Percentiles rank a stretch among this genome's conserved stretches.
Conservation (phyloP, 2,888 invertebrate genomes). For the Timandra comae region DNA sequence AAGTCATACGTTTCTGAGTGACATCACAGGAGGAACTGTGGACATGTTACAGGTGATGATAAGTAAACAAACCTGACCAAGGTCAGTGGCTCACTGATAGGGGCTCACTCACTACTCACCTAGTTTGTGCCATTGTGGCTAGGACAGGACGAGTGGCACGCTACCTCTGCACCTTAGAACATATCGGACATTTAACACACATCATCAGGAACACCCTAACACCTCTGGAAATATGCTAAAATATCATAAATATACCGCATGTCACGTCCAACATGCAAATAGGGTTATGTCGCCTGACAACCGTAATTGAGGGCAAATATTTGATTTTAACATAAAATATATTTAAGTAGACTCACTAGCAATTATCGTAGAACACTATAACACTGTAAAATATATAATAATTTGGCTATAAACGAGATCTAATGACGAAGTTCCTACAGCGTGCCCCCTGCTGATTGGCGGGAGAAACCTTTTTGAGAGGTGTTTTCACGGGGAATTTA, state of each 20-base stretch:
- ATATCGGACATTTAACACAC: slow-evolving; percentile 31
- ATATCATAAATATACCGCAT: slow-evolving; percentile 68
- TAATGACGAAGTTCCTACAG: slow-evolving; percentile 43
- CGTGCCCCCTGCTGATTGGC: slow-evolving; percentile 75
- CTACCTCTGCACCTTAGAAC: slow-evolving; percentile 48
- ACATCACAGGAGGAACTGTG: slow-evolving; percentile 58
- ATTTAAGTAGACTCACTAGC: slow-evolving; percentile 27
- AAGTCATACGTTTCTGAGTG: slow-evolving; percentile 51
- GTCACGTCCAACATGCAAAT: slow-evolving; percentile 69
- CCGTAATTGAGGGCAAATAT: slow-evolving; percentile 53
- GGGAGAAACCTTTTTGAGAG: slow-evolving; percentile 59
- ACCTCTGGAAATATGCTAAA: slow-evolving; percentile 34
- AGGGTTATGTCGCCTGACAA: slow-evolving; percentile 76
- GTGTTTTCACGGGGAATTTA: slow-evolving; percentile 36
- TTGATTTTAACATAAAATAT: slow-evolving; percentile 33
- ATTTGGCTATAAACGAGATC: slow-evolving; percentile 30
- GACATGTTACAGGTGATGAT: slow-evolving; percentile 32
- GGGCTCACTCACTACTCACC: slow-evolving; percentile 50
- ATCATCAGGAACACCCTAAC: slow-evolving; percentile 22
- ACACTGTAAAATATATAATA: slow-evolving; percentile 24
- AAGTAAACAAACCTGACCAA: slow-evolving; percentile 56
- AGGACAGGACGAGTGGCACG: slow-evolving; percentile 40
- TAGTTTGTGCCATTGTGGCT: slow-evolving; percentile 64
- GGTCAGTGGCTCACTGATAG: slow-evolving; percentile 40
- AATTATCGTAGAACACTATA: slow-evolving; percentile 22